Conservation (phyloP, 2,113 vertebrate genomes). For the Jaculus jaculus region DNA sequence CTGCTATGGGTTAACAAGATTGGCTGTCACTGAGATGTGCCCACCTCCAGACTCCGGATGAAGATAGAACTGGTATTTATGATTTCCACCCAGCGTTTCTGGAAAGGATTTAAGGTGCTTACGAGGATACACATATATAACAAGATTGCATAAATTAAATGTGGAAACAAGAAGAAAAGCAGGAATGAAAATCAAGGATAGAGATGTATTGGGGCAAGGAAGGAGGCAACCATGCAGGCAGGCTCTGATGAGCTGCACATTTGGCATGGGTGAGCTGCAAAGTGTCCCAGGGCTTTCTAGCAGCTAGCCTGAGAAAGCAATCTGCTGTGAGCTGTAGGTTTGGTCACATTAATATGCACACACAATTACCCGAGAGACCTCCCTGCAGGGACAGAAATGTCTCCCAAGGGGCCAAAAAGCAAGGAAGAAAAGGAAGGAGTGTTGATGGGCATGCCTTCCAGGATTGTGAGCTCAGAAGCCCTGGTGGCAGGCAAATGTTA, state of each 20-base stretch:
- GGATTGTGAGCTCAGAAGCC: neutral
- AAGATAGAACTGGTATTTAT: slow-evolving; percentile 79
- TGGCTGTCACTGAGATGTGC: slow-evolving; percentile 53
- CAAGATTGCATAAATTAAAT: slow-evolving; percentile 72
- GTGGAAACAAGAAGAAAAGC: slow-evolving; percentile 60
- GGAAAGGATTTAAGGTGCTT: slow-evolving; percentile 76
- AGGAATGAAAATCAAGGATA: slow-evolving; percentile 48
- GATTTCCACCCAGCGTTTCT: slow-evolving; percentile 71
- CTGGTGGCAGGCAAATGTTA: accelerated
- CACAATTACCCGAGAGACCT: neutral
- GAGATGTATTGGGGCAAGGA: neutral
- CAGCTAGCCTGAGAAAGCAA: neutral
- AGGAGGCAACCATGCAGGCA: neutral
- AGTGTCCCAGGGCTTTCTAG: neutral
- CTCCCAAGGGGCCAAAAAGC: neutral
- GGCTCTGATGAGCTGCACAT: neutral
- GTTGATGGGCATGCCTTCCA: accelerated
- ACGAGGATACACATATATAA: slow-evolving; percentile 74
- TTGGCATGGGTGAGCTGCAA: neutral
- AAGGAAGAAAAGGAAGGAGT: neutral
- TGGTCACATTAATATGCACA: neutral
- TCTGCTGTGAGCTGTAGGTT: neutral
- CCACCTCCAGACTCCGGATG: slow-evolving; percentile 75
- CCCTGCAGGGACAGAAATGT: neutral
- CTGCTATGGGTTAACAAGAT: slow-evolving; percentile 65